A percentile compares a stretch with the other conserved stretches of the same genome.
Evolutionary conservation across 23 tunicate genomes (phyloP).

Genomic region (Ascidia mentula): DNA sequence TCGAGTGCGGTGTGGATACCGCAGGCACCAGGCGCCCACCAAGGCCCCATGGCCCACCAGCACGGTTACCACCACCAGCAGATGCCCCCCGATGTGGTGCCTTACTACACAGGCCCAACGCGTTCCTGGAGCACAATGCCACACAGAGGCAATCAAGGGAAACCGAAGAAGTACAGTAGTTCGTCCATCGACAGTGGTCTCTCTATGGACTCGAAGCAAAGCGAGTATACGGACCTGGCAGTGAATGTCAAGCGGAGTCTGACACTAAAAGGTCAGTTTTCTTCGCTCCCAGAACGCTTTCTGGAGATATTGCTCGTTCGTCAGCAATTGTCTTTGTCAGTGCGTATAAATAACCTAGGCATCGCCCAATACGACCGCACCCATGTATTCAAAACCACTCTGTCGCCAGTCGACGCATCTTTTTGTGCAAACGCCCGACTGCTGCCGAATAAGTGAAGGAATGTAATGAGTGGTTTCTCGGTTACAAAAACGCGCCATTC

Average conservation of each 20-base stretch:
- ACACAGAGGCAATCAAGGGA: background rate
- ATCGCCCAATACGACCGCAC: too few relatives aligned
- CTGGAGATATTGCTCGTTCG: too few relatives aligned
- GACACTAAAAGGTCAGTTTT: conserved; percentile 23
- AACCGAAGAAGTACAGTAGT: background rate
- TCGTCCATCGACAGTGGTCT: conserved; percentile 57
- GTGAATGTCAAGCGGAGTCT: conserved; percentile 43
- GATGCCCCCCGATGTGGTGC: conserved; percentile 35
- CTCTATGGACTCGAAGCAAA: conserved; percentile 30
- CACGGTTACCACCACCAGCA: conserved; percentile 8
- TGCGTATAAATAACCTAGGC: too few relatives aligned
- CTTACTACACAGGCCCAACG: conserved; percentile 9
- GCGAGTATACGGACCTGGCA: conserved; percentile 25
- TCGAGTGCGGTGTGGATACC: conserved; percentile 36
- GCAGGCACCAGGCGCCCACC: conserved; percentile 2
- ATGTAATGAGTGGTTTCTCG: too few relatives aligned
- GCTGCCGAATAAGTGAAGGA: too few relatives aligned
- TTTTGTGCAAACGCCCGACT: too few relatives aligned
- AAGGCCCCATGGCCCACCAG: background rate
- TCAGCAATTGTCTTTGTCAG: too few relatives aligned
- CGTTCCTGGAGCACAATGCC: conserved; percentile 41
- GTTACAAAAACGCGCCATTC: too few relatives aligned
- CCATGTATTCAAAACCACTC: too few relatives aligned
- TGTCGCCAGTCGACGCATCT: too few relatives aligned
- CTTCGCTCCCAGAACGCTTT: conserved; percentile 7